Conservation (phyloP, 2,797 vertebrate species). For the Thaleichthys pacificus region DNA sequence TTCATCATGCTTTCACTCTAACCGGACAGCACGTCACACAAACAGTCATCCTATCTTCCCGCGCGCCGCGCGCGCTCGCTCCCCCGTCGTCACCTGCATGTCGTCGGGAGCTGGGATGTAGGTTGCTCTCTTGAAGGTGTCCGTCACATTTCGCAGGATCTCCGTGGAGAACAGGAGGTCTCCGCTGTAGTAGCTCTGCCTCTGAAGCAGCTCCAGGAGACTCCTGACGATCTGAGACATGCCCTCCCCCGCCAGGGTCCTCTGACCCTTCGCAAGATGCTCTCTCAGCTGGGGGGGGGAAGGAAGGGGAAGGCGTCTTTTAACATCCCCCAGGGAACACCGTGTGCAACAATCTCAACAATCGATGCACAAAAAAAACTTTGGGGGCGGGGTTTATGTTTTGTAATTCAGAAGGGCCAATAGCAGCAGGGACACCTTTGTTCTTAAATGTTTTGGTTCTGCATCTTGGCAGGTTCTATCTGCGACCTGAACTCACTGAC, state of each 20-base stretch:
- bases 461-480: neutral
- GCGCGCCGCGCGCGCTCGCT: too few species aligned
- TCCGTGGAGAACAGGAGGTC: conserved; percentile 99
- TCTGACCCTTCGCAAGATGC: conserved; percentile 98
- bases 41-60: too few species aligned
- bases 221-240: conserved; percentile 98
- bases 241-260: conserved; percentile 96
- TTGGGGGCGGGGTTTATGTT: neutral
- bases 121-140: conserved; percentile 99
- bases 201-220: conserved; percentile 94
- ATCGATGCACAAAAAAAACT: too few species aligned
- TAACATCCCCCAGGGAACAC: neutral
- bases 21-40: too few species aligned
- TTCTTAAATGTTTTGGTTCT: neutral
- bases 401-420: neutral
- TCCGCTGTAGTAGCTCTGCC: conserved; percentile 95
- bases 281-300: conserved; percentile 85
- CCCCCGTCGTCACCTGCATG: conserved; percentile 83
- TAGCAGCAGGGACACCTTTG: neutral
- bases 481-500: too few species aligned
- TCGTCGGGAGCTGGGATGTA: conserved; percentile 95
- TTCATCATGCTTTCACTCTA: too few species aligned
- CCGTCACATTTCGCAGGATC: conserved; percentile 99
- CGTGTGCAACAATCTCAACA: neutral
- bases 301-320: neutral